A percentile compares a stretch with the other conserved stretches of the same genome.
Conservation (phyloP, 2,797 vertebrate species). For the Leptodactylus fallax region DNA sequence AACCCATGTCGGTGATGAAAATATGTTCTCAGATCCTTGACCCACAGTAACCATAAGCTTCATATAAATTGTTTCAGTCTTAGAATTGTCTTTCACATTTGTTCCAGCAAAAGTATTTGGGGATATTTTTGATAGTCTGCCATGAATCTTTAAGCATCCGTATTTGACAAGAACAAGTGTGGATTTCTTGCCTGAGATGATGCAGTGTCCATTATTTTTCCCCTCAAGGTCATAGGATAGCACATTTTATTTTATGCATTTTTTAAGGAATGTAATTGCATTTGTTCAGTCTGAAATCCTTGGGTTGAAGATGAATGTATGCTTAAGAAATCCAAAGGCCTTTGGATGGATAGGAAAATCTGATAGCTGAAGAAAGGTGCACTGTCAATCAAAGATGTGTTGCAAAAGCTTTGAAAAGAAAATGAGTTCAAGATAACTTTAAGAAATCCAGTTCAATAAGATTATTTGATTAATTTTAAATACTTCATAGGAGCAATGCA, state of each 20-base stretch:
- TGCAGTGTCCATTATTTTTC: conserved; percentile 44
- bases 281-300: conserved; percentile 61
- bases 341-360: conserved; percentile 34
- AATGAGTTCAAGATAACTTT: conserved; percentile 68
- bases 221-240: conserved; percentile 57
- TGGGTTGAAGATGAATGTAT: conserved; percentile 58
- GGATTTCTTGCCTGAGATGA: conserved; percentile 54
- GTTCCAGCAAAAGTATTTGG: conserved; percentile 49
- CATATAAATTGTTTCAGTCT: conserved; percentile 50
- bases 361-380: conserved; percentile 46
- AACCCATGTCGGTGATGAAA: conserved; percentile 48
- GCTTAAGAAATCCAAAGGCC: conserved; percentile 46
- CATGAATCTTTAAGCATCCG: conserved; percentile 48
- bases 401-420: conserved; percentile 66
- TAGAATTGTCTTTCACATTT: conserved; percentile 50
- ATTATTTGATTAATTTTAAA: conserved; percentile 74
- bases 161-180: conserved; percentile 51
- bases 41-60: conserved; percentile 41
- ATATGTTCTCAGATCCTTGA: conserved; percentile 50
- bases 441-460: conserved; percentile 64
- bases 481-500: conserved; percentile 70
- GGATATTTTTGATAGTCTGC: conserved; percentile 52
- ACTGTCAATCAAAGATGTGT: conserved; percentile 54
- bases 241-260: conserved; percentile 62
- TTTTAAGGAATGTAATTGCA: conserved; percentile 60